Evolutionary conservation across 1,140 invertebrate genomes (phyloP).

Genomic region (Bombus fervidus): DNA sequence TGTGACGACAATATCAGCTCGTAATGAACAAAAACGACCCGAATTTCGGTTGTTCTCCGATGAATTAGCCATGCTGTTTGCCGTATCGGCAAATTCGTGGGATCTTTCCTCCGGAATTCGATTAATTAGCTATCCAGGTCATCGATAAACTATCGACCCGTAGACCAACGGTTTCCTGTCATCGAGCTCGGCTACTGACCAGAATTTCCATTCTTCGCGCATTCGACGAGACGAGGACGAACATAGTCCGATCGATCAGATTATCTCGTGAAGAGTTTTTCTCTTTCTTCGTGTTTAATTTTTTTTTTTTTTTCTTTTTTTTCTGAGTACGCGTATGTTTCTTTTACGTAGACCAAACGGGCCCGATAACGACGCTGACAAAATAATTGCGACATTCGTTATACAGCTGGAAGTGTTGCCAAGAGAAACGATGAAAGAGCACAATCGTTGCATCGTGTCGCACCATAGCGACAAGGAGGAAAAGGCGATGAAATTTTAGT

Average conservation of each 20-base stretch:
- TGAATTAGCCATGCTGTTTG: background rate
- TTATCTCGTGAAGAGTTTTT: background rate
- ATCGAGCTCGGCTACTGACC: background rate
- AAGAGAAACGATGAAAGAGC: background rate
- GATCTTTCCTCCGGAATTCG: background rate
- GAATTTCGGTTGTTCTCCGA: background rate
- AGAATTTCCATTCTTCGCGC: background rate
- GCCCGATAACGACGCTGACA: background rate
- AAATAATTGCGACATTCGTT: background rate
- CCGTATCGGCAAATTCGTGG: background rate
- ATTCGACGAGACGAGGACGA: background rate
- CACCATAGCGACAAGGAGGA: no score
- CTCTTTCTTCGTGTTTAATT: background rate
- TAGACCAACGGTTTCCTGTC: background rate
- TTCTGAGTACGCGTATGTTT: background rate
- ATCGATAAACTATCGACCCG: background rate
- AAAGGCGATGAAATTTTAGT: background rate
- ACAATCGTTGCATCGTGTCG: background rate
- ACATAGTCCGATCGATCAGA: background rate
- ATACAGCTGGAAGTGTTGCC: background rate
- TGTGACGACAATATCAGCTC: background rate
- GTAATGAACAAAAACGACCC: background rate
- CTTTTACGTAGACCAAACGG: background rate
- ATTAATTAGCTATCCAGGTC: background rate
- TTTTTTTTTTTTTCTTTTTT: no score